Evolutionary conservation across 2,113 vertebrate genomes (phyloP).

Genomic region (Beaufortia kweichowensis): DNA sequence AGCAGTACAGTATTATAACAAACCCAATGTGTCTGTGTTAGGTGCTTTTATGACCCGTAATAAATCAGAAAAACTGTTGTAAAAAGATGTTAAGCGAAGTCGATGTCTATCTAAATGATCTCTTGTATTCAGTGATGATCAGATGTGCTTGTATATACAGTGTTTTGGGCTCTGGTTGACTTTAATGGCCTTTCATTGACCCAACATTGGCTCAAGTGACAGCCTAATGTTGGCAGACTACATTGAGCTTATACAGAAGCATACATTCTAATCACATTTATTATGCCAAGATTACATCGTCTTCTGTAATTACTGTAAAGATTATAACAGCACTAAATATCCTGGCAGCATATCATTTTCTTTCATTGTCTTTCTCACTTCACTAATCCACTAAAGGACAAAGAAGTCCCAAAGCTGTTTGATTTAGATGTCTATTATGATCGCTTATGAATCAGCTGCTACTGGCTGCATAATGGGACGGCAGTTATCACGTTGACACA

Average conservation of each 20-base stretch:
- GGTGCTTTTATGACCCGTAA: background rate
- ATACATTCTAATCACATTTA: slow-evolving; percentile 33
- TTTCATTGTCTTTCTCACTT: slow-evolving; percentile 36
- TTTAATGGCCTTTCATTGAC: background rate
- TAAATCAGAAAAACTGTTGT: slow-evolving; percentile 16
- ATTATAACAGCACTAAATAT: slow-evolving; percentile 24
- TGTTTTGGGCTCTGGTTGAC: background rate
- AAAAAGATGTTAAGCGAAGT: background rate
- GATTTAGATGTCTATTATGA: slow-evolving; percentile 34
- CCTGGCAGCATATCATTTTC: slow-evolving; percentile 39
- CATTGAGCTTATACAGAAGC: background rate
- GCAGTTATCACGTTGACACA: slow-evolving; percentile 20
- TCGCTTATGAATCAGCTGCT: slow-evolving; percentile 27
- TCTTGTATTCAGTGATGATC: background rate
- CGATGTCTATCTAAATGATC: slow-evolving; percentile 10
- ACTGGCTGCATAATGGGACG: background rate
- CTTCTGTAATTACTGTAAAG: slow-evolving; percentile 23
- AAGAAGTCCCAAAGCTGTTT: slow-evolving; percentile 31
- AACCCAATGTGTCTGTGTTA: slow-evolving; percentile 1
- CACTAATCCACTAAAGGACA: slow-evolving; percentile 34
- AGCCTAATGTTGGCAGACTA: slow-evolving; percentile 14
- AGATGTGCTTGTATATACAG: background rate
- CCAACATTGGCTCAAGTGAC: background rate
- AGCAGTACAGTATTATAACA: background rate
- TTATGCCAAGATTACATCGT: slow-evolving; percentile 25